Percentiles rank a stretch among this genome's conserved stretches.
Evolutionary conservation across 2,797 vertebrate species (phyloP).

Genomic region (Austrolebias charrua): DNA sequence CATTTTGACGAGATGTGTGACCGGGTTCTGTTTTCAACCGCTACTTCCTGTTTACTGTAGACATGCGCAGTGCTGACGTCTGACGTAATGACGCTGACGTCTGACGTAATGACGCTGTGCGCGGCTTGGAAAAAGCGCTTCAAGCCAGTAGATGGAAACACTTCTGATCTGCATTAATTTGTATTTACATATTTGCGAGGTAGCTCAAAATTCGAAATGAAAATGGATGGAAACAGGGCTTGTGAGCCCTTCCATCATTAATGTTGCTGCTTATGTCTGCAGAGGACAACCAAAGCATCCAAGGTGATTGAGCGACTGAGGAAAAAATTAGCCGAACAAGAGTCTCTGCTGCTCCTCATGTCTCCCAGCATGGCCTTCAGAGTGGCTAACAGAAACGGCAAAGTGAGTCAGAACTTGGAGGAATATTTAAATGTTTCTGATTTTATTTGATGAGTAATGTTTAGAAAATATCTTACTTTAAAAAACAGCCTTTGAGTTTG

Average conservation of each 20-base stretch:
- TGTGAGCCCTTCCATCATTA: neutral
- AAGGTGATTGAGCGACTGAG: conserved; percentile 88
- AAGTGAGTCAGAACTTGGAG: conserved; percentile 76
- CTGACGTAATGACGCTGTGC: too few relatives aligned
- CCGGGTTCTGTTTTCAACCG: too few relatives aligned
- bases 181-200: too few relatives aligned
- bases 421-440: neutral
- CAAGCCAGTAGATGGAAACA: too few relatives aligned
- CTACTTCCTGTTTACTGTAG: too few relatives aligned
- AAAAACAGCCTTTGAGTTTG: conserved; percentile 2
- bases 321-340: conserved; percentile 94
- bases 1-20: too few relatives aligned
- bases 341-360: conserved; percentile 90
- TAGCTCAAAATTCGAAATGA: too few relatives aligned
- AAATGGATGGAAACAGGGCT: too few relatives aligned
- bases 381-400: conserved; percentile 90
- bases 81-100: too few relatives aligned
- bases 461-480: neutral
- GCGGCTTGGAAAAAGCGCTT: too few relatives aligned
- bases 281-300: conserved; percentile 91
- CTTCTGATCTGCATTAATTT: too few relatives aligned
- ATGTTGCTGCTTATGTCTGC: conserved; percentile 13
- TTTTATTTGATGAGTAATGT: neutral
- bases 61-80: too few relatives aligned
- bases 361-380: conserved; percentile 94